phyloP scores from a whole-genome alignment of 2,888 invertebrate species.

The Apamea monoglypha region DNA sequence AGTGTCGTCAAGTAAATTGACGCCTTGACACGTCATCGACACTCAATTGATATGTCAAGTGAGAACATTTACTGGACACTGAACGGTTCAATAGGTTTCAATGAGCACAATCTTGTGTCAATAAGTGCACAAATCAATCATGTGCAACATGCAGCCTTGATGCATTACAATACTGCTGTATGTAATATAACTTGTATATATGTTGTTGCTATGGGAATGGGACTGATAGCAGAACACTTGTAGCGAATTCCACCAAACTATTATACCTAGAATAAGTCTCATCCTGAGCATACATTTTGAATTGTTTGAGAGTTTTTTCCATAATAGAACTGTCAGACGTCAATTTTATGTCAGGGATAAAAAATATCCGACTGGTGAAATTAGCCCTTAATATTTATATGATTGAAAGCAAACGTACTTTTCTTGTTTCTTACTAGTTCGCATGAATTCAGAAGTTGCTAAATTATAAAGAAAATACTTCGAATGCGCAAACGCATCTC shows the following conservation, averaged over 20 bases:
- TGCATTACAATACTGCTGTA: constrained; percentile 3
- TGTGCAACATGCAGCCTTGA: constrained; percentile 38
- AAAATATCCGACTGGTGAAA: too few relatives aligned
- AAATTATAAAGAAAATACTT: not conserved
- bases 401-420: not conserved
- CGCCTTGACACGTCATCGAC: constrained; percentile 17
- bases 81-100: constrained; percentile 54
- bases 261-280: not conserved
- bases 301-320: not conserved
- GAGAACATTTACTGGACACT: constrained; percentile 22
- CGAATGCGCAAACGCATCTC: constrained; percentile 11
- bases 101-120: constrained; percentile 42
- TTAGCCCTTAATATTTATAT: too few relatives aligned
- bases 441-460: not conserved
- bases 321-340: too few relatives aligned
- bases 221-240: not conserved
- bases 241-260: not conserved
- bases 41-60: constrained; percentile 47
- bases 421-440: not conserved
- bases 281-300: not conserved
- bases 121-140: constrained; percentile 48
- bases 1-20: constrained; percentile 16
- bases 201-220: constrained; percentile 16
- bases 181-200: not conserved
- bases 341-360: too few relatives aligned